Conservation (phyloP, 2,113 vertebrate genomes). For the Nyctereutes procyonoides region DNA sequence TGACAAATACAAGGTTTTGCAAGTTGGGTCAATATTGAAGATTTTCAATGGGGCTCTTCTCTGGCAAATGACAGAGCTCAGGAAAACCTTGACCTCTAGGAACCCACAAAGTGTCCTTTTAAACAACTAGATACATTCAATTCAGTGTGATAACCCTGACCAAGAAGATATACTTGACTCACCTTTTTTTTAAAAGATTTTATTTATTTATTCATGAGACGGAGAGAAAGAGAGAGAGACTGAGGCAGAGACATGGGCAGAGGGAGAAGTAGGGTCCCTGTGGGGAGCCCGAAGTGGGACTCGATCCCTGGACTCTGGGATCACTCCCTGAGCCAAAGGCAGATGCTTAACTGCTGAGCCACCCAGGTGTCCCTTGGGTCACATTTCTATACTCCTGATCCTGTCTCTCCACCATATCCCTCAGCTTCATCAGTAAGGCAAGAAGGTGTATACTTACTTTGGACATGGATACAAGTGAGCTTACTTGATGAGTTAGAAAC, state of each 20-base stretch:
- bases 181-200: too few relatives aligned
- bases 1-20: neutral
- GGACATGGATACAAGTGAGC: neutral
- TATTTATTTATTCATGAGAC: too few relatives aligned
- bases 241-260: too few relatives aligned
- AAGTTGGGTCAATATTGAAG: neutral
- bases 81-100: neutral
- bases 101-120: neutral
- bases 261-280: too few relatives aligned
- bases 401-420: neutral
- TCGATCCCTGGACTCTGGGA: too few relatives aligned
- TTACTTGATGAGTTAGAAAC: conserved; percentile 25
- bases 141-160: neutral
- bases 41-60: neutral
- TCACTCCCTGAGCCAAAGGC: too few relatives aligned
- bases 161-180: neutral
- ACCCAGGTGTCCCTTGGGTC: neutral
- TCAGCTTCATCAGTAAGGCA: neutral
- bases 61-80: neutral
- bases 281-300: too few relatives aligned
- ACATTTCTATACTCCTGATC: neutral
- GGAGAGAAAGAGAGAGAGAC: too few relatives aligned
- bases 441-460: neutral
- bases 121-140: neutral
- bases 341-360: too few relatives aligned